Conservation (phyloP, 2,888 invertebrate species). For the Agonopterix heracliana region DNA sequence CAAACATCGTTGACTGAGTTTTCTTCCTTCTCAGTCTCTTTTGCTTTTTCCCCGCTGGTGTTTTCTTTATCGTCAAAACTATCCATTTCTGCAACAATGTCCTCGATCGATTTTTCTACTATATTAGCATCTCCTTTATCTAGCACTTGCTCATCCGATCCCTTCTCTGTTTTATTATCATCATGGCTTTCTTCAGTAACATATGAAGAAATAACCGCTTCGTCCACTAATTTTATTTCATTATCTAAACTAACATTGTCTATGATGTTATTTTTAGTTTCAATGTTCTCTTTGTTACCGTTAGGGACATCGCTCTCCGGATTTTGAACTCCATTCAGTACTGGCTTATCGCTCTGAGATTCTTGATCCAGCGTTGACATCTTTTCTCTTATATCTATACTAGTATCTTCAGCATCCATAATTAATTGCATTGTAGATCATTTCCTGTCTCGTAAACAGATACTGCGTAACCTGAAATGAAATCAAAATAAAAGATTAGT, state of each 20-base stretch:
- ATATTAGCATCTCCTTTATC: too few relatives aligned
- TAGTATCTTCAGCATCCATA: conserved; percentile 38
- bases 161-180: too few relatives aligned
- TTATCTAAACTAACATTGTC: conserved; percentile 1
- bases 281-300: conserved; percentile 28
- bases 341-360: conserved; percentile 29
- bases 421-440: conserved; percentile 67
- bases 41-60: too few relatives aligned
- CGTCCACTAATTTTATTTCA: too few relatives aligned
- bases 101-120: too few relatives aligned
- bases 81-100: too few relatives aligned
- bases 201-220: too few relatives aligned
- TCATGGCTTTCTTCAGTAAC: too few relatives aligned
- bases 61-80: too few relatives aligned
- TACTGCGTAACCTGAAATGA: conserved; percentile 29
- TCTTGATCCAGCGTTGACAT: conserved; percentile 48
- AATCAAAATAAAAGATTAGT: conserved; percentile 1
- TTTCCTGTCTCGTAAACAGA: conserved; percentile 30
- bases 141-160: too few relatives aligned
- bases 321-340: conserved; percentile 16
- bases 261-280: conserved; percentile 21
- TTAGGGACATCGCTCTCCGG: conserved; percentile 22
- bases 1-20: too few relatives aligned
- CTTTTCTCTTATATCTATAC: conserved; percentile 37
- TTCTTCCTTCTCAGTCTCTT: too few relatives aligned